Conservation (phyloP, 2,888 invertebrate genomes). For the Hoplodrina blanda region DNA sequence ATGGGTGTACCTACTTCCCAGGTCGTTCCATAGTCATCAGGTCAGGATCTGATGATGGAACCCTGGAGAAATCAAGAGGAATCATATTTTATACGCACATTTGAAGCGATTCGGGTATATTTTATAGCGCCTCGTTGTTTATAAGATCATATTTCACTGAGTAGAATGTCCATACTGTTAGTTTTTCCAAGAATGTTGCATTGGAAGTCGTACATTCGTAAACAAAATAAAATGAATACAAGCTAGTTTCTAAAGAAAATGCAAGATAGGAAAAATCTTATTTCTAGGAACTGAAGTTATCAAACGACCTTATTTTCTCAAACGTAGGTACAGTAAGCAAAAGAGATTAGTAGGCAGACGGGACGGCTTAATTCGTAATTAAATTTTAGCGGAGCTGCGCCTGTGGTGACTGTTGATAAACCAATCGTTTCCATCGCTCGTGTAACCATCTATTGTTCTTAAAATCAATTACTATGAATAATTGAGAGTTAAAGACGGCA, state of each 20-base stretch:
- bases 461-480: not conserved
- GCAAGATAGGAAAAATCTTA: not conserved
- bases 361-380: not conserved
- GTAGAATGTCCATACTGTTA: not conserved
- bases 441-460: not conserved
- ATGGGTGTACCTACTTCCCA: too few species aligned
- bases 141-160: not conserved
- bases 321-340: not conserved
- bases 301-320: not conserved
- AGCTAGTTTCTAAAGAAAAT: conserved; percentile 1
- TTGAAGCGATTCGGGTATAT: too few species aligned
- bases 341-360: not conserved
- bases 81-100: too few species aligned
- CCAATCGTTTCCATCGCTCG: not conserved
- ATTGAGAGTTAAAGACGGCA: not conserved
- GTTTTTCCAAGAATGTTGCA: conserved; percentile 1
- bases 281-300: not conserved
- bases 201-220: not conserved
- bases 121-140: too few species aligned
- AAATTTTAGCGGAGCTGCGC: not conserved
- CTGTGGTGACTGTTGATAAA: not conserved
- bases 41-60: too few species aligned
- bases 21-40: too few species aligned
- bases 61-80: too few species aligned
- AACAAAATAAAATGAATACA: not conserved